Evolutionary conservation across 2,797 vertebrate genomes (phyloP).

Genomic region (Rhabdophis nuchalis): DNA sequence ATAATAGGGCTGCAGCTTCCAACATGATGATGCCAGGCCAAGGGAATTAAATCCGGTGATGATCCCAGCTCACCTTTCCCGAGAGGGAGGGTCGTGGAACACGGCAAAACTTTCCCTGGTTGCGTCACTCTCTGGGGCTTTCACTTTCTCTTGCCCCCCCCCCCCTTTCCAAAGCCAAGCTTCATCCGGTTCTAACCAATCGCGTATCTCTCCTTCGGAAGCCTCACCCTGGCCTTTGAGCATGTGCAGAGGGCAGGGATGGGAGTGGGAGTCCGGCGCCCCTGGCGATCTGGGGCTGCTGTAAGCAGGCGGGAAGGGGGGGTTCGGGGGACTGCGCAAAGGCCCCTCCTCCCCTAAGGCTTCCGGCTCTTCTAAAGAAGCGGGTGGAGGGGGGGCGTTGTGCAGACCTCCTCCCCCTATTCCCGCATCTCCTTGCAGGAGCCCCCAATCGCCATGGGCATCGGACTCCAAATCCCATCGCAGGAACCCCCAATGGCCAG

Average conservation of each 20-base stretch:
- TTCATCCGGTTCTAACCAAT: neutral
- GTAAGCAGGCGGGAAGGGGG: neutral
- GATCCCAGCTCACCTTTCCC: no score
- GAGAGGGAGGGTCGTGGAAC: neutral
- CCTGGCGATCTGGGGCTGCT: neutral
- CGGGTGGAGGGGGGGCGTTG: neutral
- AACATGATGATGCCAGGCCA: no score
- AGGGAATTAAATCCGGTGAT: no score
- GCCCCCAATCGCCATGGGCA: accelerated
- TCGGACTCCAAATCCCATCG: no score
- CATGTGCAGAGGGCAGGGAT: neutral
- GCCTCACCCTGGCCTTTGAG: neutral
- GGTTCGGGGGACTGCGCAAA: neutral
- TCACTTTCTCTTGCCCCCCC: neutral
- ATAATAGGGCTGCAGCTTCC: no score
- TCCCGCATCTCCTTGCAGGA: no score
- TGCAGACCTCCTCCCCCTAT: accelerated
- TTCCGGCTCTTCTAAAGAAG: neutral
- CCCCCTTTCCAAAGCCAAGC: neutral
- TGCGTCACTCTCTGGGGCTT: neutral
- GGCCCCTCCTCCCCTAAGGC: neutral
- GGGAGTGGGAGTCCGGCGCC: neutral
- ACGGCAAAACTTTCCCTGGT: neutral
- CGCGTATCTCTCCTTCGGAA: neutral
- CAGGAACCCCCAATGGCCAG: no score